These are phyloP conservation scores for Phasianus colchicus DNA, from an alignment of 2,113 vertebrate species.

Conservation along the genomic window DNA sequence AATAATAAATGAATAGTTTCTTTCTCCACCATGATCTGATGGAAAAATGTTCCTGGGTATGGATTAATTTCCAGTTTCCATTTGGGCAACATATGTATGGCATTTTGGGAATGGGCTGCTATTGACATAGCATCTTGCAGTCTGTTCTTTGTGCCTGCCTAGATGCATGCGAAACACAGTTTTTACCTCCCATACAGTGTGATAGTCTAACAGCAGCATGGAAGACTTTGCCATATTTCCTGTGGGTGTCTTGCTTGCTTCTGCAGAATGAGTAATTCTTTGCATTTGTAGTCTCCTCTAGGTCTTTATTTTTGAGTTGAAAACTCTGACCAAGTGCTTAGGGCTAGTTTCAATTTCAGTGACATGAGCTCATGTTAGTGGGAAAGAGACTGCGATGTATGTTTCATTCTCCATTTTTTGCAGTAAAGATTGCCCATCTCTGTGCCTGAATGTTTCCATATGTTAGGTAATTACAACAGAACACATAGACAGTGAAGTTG, in stretches of 20 bases:
- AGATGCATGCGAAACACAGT: neutral
- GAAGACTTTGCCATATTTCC: neutral
- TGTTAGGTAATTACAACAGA: neutral
- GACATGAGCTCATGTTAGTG: neutral
- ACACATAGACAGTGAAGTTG: neutral
- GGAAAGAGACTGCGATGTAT: neutral
- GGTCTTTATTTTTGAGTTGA: neutral
- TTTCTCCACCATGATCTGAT: neutral
- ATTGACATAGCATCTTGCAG: neutral
- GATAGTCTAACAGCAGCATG: neutral
- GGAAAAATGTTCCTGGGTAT: neutral
- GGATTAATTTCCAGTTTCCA: neutral
- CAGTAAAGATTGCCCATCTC: neutral
- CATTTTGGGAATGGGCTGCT: neutral
- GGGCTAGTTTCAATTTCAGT: neutral
- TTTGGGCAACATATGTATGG: neutral
- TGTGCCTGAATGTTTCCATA: neutral
- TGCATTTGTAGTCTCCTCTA: neutral
- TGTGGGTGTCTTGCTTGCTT: neutral
- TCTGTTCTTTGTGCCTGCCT: neutral
- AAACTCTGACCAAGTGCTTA: neutral
- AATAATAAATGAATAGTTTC: neutral
- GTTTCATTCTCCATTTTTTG: neutral
- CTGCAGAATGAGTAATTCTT: neutral
- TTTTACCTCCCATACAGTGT: neutral